Conservation (phyloP, 1,140 invertebrate genomes). For the Euschistus heros region DNA sequence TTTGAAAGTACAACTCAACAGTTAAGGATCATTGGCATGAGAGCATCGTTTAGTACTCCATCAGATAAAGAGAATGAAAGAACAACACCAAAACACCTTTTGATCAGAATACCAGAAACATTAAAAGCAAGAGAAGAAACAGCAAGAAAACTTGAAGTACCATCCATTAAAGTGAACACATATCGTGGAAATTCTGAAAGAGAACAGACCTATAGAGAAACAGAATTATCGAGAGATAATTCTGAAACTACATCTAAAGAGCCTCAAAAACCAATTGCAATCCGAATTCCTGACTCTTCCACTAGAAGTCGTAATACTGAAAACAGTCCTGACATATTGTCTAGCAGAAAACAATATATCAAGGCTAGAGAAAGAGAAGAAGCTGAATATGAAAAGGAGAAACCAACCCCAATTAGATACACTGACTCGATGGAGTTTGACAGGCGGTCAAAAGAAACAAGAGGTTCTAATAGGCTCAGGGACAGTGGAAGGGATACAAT, state of each 20-base stretch:
- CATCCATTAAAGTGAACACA: not conserved
- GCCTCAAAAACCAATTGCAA: constrained; percentile 17
- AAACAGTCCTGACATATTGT: too few species aligned
- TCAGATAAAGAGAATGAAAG: not conserved
- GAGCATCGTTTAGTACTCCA: too few species aligned
- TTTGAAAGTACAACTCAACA: too few species aligned
- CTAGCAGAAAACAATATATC: not conserved
- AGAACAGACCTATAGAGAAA: too few species aligned
- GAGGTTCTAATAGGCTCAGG: too few species aligned
- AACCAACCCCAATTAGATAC: not conserved
- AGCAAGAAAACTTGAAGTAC: not conserved
- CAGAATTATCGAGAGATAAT: too few species aligned
- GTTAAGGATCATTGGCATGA: too few species aligned
- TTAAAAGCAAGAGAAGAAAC: not conserved
- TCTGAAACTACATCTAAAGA: constrained; percentile 5
- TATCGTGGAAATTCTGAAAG: not conserved
- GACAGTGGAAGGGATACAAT: too few species aligned
- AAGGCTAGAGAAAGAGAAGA: not conserved
- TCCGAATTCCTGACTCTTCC: constrained; percentile 15
- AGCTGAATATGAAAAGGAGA: not conserved
- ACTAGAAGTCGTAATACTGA: not conserved
- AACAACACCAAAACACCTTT: not conserved
- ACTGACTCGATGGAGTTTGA: not conserved
- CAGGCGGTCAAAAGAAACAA: too few species aligned
- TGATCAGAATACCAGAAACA: constrained; percentile 4